Base-by-base conservation (phyloP, 2,113 vertebrate genomes). In the Strix uralensis region DNA sequence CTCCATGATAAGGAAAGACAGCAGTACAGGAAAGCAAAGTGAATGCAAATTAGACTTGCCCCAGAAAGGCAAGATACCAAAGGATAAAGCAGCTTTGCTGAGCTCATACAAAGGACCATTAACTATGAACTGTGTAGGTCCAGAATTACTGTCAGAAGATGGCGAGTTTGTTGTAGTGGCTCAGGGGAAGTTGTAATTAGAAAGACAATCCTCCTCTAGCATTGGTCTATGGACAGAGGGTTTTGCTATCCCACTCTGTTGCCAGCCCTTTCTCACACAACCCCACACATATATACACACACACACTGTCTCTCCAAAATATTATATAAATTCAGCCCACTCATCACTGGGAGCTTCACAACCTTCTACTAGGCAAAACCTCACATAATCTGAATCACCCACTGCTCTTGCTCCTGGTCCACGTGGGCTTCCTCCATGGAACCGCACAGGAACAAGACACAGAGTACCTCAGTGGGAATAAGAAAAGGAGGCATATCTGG, bases 361-460 rank as follows among this genome's bases (percentile, higher is more conserved):
- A 15, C 40, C 36, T 65, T 38, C 54, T 88, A 18, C 52, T 18
- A 46, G 7, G 29, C 15, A 93, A 85, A 92, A 46, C 7, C 34
- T 55, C 49, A 9, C 1, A 0, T 3, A 36, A 18, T 5, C 42
- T 59, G 42, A 51, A 47, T 34, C n/a, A 46, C 16, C 7, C n/a
- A 27, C 47, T 82, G 57, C 44, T 61, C 25, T 34, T 38, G 21
- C 36, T 73, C 34, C n/a, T 72, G 15, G 19, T 40, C 72, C 46
- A 8, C 2, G 4, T 4, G 9, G 42, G 38, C 49, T 49, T 67
- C 15, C 13, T 44, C 47, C 74, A 29, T 26, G 30, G 29, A 66
- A 49, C 19, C 3, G 3, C 40, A 16, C 5, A 46, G 34, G n/a
- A 61, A 42, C 25, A 59, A 81, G 3, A 44, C 8, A 51, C 40